These are phyloP conservation scores for Mellivora capensis DNA, from an alignment of 2,113 vertebrate species.

Conservation along the genomic window DNA sequence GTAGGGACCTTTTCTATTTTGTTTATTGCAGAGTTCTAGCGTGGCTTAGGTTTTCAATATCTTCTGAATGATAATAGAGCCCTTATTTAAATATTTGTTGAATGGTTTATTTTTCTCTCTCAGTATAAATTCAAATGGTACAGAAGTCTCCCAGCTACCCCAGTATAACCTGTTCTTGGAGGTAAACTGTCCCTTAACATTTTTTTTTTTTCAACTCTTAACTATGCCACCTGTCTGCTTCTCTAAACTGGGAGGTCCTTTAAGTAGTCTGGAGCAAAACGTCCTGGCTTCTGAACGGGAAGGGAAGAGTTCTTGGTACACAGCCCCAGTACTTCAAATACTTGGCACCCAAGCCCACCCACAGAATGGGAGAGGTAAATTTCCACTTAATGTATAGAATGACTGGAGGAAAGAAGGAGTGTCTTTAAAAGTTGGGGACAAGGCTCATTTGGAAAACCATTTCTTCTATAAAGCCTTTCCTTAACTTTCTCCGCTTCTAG, in stretches of 20 bases:
- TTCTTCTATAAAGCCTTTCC: not conserved
- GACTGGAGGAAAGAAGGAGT: not conserved
- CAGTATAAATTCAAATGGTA: constrained; percentile 15
- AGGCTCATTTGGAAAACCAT: not conserved
- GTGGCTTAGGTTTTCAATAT: not conserved
- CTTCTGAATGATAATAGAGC: not conserved
- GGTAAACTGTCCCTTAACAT: not conserved
- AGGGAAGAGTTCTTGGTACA: not conserved
- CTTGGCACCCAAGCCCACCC: not conserved
- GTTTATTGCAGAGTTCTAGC: not conserved
- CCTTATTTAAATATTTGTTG: constrained; percentile 7
- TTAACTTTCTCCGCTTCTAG: not conserved
- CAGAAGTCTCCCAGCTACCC: not conserved
- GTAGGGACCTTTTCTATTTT: not conserved
- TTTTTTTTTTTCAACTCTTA: not conserved
- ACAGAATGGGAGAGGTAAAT: not conserved
- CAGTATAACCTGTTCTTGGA: not conserved
- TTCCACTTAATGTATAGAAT: not conserved
- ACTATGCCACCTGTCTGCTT: not conserved
- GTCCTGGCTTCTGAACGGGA: not conserved
- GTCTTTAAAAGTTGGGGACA: not conserved
- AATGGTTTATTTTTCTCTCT: not conserved
- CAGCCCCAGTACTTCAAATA: not conserved
- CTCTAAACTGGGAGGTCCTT: constrained; percentile 6
- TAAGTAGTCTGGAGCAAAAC: not conserved